Percentiles rank a stretch among this genome's conserved stretches.
Evolutionary conservation across 30 jellyfish, hydroid and myxozoan species (phyloP).

Genomic region (Pelagia noctiluca): DNA sequence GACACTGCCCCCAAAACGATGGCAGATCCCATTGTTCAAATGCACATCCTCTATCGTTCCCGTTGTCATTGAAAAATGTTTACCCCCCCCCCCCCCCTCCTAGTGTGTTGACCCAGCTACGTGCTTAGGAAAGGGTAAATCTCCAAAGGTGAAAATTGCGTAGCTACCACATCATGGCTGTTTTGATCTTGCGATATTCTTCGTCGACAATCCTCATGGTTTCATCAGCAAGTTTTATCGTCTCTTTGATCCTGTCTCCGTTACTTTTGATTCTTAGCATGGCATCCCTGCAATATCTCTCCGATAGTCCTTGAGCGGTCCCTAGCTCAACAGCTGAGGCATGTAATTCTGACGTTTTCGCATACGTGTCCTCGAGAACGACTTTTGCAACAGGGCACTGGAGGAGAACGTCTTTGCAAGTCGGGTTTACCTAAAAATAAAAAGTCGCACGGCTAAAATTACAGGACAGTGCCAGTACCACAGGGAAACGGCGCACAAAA

Average conservation of each 20-base stretch:
- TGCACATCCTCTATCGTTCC: background rate
- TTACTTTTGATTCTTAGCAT: slow-evolving; percentile 36
- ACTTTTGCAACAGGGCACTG: slow-evolving; percentile 81
- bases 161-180: slow-evolving; percentile 90
- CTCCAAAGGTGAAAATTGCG: background rate
- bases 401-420: slow-evolving; percentile 72
- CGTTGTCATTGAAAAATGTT: too few species aligned
- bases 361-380: slow-evolving; percentile 52
- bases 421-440: slow-evolving; percentile 65
- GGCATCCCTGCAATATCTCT: slow-evolving; percentile 61
- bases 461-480: too few species aligned
- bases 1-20: background rate
- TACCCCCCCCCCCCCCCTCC: background rate
- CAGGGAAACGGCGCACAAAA: too few species aligned
- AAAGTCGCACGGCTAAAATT: background rate
- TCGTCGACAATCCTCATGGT: slow-evolving; percentile 86
- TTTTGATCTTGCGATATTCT: slow-evolving; percentile 70
- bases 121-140: too few species aligned
- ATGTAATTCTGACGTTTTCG: slow-evolving; percentile 40
- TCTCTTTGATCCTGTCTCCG: slow-evolving; percentile 69
- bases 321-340: slow-evolving; percentile 56
- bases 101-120: background rate
- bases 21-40: background rate
- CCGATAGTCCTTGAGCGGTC: slow-evolving; percentile 55
- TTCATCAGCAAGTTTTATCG: slow-evolving; percentile 81